Base-by-base conservation (phyloP, 1,140 invertebrate species). In the Hyles euphorbiae region DNA sequence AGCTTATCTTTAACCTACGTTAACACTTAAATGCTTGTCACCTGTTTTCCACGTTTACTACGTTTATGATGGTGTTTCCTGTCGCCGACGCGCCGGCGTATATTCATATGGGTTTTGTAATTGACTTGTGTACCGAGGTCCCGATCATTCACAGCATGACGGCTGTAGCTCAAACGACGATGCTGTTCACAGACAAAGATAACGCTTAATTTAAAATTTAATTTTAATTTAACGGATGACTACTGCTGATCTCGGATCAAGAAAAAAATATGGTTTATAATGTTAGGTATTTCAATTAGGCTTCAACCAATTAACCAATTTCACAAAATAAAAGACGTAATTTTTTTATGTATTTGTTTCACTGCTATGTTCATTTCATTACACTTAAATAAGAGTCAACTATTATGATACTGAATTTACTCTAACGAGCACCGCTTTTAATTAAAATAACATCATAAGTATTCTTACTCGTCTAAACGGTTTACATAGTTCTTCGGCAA, bases 81-180 rank as follows among this genome's bases (percentile, higher is more conserved):
- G 80, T 97, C 95, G 56, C 93, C 94, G 40, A 97, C 93, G 84
- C 97, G 91, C 12, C 95, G 91, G 50, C 96, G 91, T 74, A 97
- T 96, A 77, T 98, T 97, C 92, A 97, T 94, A 86, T 97, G 95
- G 87, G 96, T 96, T 81, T 94, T 94, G 85, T 98, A 97, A 89
- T 97, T 97, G 73, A 97, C 95, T 89, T 95, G 94, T 32, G 94
- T 96, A 45, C 94, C 94, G 64, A 97, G 89, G 86, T 97, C 96
- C 48, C 94, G 91, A 81, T 98, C 96, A 78, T 96, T 94, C 47
- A 98, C 95, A 54, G 96, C 95, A 83, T 97, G 96, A 61, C 96
- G 91, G 79, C 96, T 97, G 90, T 98, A 98, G 88, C 95, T 97
- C 60, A 97, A 89, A 61, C 95, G 92, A 56, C 96, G 94, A 87